Evolutionary conservation across 2,797 vertebrate species (phyloP).

Genomic region (Avahi laniger): DNA sequence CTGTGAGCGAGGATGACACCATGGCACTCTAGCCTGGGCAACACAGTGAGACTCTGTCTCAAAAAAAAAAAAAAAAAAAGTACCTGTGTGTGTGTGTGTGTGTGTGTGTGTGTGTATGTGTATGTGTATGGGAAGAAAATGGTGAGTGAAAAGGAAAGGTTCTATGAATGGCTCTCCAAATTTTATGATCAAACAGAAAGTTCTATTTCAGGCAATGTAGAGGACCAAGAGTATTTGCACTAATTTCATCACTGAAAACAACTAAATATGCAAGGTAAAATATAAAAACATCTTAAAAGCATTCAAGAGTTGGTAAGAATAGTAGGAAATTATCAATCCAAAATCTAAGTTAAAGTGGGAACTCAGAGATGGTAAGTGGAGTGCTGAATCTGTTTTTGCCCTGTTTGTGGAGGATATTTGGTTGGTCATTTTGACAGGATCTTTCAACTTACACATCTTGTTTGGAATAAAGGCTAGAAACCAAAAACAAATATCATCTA

Average conservation of each 20-base stretch:
- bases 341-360: background rate
- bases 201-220: background rate
- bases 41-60: too few species aligned
- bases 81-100: background rate
- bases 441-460: background rate
- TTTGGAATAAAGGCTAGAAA: background rate
- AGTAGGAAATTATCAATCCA: background rate
- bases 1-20: too few species aligned
- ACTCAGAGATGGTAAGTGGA: background rate
- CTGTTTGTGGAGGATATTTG: background rate
- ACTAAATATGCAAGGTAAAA: background rate
- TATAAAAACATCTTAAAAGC: conserved; percentile 7
- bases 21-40: too few species aligned
- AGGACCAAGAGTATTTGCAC: background rate
- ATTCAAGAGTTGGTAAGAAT: background rate
- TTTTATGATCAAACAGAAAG: conserved; percentile 16
- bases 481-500: background rate
- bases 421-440: background rate
- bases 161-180: conserved; percentile 11
- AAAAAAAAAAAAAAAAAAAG: too few species aligned
- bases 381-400: background rate
- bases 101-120: background rate
- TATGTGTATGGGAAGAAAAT: background rate
- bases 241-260: background rate
- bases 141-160: background rate